Evolutionary conservation across 2,888 invertebrate genomes (phyloP), one percentile per base, ranked within the genome.

Genomic region (Leucophenga montana): DNA sequence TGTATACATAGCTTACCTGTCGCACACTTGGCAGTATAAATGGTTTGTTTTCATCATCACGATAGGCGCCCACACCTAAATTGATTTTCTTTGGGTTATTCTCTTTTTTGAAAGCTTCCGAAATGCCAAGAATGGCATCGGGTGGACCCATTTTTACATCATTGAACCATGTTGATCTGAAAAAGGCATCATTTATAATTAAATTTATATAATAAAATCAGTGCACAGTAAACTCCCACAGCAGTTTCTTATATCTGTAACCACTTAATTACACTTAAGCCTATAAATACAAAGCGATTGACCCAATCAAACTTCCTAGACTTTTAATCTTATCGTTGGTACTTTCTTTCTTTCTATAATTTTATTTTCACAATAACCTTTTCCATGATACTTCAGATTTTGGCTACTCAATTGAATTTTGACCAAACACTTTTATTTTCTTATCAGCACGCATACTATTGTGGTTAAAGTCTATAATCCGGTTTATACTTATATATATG

Each of bases 1-100:
- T n/a, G n/a, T 33, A 20, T 61, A 0, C 1, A 8, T 9, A 0
- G 74, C 75, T 76, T 80, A 94, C 94, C 91, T 92, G 92, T 73
- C 90, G 91, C 27, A 99, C 98, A 88, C 94, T 94, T 22, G 97
- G 97, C 69, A 99, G 90, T 20, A 99, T 93, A 89, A 92, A 98
- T 1, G 99, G 99, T 90, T 99, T 98, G 67, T 98, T 98, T 85
- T 95, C 93, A 87, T 99, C 99, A 89, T 99, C 98, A 79, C 99
- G 92, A 89, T 99, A 99, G 9, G 99, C 98, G 72, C 97, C 97
- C 3, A 93, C 97, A 72, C 98, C 98, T 66, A 99, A 92, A 89
- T 99, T 99, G 74, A 99, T 95, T 90, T 99, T 99, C 80, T 96
- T 96, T 0, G 97, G 93, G 88, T 97, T 95, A 2, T 91, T 90